Evolutionary conservation across 2,797 vertebrate species (phyloP).

Genomic region (Leucoraja ocellata): DNA sequence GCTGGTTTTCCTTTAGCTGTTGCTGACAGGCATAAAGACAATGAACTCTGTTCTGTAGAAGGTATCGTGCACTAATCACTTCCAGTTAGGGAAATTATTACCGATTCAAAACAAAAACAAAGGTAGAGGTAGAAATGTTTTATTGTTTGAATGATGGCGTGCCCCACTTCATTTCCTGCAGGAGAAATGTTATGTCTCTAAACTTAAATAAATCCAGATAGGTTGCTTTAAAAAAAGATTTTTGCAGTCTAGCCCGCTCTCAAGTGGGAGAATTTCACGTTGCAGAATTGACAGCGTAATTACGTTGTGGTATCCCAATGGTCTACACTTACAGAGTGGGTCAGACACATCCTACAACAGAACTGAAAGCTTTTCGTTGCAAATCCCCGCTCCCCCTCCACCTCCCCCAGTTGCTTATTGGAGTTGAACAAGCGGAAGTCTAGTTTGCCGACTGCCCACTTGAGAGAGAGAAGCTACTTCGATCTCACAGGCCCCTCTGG

Average conservation of each 20-base stretch:
- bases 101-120: not conserved
- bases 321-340: not conserved
- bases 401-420: not conserved
- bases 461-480: not conserved
- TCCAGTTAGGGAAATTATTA: not conserved
- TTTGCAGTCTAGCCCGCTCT: not conserved
- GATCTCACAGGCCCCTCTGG: no score
- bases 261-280: conserved; percentile 3
- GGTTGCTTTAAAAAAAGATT: no score
- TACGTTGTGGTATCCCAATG: not conserved
- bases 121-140: not conserved
- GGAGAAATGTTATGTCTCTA: conserved; percentile 22
- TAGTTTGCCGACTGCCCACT: not conserved
- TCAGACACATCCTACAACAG: not conserved
- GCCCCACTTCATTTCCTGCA: not conserved
- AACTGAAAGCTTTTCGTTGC: not conserved
- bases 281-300: not conserved
- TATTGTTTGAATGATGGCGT: not conserved
- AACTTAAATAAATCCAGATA: conserved; percentile 24
- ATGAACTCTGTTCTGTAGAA: no score
- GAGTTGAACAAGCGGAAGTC: not conserved
- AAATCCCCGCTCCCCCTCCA: not conserved
- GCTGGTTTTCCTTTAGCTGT: not conserved
- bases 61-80: not conserved
- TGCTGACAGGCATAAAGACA: not conserved